These are phyloP conservation scores for Batillaria attramentaria DNA, from an alignment of 1,140 invertebrate species.

Conservation along the genomic window DNA sequence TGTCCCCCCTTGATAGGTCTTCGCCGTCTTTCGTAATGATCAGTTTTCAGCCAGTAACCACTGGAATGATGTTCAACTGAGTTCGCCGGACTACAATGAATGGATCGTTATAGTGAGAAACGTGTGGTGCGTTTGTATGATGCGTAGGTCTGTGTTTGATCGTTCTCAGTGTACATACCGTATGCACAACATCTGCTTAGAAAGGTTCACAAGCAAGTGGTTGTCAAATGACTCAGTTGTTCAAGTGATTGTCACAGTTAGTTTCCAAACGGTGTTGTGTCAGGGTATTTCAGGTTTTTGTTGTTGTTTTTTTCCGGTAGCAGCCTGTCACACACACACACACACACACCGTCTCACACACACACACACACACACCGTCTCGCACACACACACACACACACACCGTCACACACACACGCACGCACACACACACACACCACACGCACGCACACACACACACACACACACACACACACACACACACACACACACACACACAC, in stretches of 20 bases:
- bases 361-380: background rate
- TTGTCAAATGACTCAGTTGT: background rate
- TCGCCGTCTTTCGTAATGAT: too few species aligned
- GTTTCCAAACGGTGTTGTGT: background rate
- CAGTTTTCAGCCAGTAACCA: too few species aligned
- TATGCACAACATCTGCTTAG: background rate
- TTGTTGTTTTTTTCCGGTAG: too few species aligned
- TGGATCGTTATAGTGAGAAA: too few species aligned
- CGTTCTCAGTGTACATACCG: background rate
- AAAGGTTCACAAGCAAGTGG: background rate
- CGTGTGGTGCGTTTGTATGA: too few species aligned
- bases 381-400: background rate
- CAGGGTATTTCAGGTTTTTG: too few species aligned
- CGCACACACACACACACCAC: background rate
- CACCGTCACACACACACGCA: background rate
- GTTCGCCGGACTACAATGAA: too few species aligned
- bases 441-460: background rate
- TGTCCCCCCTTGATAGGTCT: too few species aligned
- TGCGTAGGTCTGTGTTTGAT: too few species aligned
- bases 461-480: slow-evolving; percentile 15
- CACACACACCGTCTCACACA: background rate
- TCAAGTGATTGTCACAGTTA: background rate
- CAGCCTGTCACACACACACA: too few species aligned
- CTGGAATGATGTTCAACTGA: too few species aligned
- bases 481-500: slow-evolving; percentile 7